A percentile compares a stretch with the other conserved stretches of the same genome.
Evolutionary conservation across 2,888 invertebrate genomes (phyloP).

Genomic region (Drepana falcataria): DNA sequence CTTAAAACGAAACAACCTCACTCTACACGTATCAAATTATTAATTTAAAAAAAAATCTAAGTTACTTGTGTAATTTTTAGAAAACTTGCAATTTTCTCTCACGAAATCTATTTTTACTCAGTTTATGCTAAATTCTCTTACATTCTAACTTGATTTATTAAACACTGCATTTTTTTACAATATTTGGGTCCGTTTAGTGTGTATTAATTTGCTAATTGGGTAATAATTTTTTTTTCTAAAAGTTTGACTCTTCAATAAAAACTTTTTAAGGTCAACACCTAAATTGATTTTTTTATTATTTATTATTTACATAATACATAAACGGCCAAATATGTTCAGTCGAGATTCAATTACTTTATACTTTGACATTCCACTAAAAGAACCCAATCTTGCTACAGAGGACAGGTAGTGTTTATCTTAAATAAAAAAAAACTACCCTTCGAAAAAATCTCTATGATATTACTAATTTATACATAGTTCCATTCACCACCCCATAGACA

Average conservation of each 20-base stretch:
- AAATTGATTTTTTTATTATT: conserved; percentile 36
- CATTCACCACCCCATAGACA: conserved; percentile 72
- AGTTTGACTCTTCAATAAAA: conserved; percentile 13
- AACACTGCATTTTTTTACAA: conserved; percentile 58
- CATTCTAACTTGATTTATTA: conserved; percentile 43
- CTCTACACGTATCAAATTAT: conserved; percentile 56
- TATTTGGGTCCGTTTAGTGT: conserved; percentile 64
- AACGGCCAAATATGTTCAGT: conserved; percentile 16
- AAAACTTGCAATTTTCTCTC: conserved; percentile 35
- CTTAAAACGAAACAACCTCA: conserved; percentile 74
- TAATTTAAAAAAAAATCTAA: conserved; percentile 20
- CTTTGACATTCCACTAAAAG: conserved; percentile 44
- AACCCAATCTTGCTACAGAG: conserved; percentile 68
- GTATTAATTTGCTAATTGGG: conserved; percentile 37
- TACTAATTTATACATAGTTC: conserved; percentile 73
- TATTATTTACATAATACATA: conserved; percentile 50
- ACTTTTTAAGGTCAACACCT: conserved; percentile 20
- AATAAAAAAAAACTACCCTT: conserved; percentile 17
- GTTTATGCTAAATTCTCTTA: conserved; percentile 49
- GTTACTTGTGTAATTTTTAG: conserved; percentile 21
- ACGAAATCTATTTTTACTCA: conserved; percentile 39
- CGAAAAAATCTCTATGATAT: conserved; percentile 58
- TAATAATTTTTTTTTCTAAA: conserved; percentile 19
- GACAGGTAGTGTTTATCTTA: conserved; percentile 46
- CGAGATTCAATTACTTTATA: conserved; percentile 47